A percentile compares a stretch with the other conserved stretches of the same genome.
These are phyloP conservation scores for Reinhardtius hippoglossoides DNA, from an alignment of 2,113 vertebrate species.

Conservation along the genomic window DNA sequence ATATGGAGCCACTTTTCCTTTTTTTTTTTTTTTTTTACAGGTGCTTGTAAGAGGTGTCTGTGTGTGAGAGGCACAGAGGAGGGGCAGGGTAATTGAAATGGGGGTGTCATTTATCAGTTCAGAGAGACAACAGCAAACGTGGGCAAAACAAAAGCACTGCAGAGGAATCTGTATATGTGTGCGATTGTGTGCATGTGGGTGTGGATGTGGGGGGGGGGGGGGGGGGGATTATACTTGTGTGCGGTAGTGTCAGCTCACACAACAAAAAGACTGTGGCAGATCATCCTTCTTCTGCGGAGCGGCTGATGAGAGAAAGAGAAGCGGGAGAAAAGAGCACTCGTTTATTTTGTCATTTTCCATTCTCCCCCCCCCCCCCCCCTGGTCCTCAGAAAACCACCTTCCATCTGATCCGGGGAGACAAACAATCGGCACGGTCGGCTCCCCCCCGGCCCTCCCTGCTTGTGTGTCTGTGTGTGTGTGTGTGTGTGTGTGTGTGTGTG, in stretches of 20 bases:
- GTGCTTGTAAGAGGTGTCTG: conserved; percentile 11
- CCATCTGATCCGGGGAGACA: conserved; percentile 57
- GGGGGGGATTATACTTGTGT: not conserved
- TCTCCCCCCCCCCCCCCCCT: conserved; percentile 16
- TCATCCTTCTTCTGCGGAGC: conserved; percentile 48
- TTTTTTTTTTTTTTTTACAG: not conserved
- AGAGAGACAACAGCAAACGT: conserved; percentile 40
- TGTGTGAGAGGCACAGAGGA: conserved; percentile 28
- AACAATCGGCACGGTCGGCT: conserved; percentile 46
- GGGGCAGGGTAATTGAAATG: conserved; percentile 62
- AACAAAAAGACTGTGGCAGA: conserved; percentile 59
- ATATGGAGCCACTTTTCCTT: conserved; percentile 3
- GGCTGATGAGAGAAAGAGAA: conserved; percentile 45
- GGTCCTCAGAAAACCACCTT: conserved; percentile 20
- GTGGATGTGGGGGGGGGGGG: not conserved
- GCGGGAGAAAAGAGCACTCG: conserved; percentile 53
- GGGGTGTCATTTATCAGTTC: conserved; percentile 59
- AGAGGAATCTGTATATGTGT: conserved; percentile 8
- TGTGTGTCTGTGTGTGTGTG: conserved; percentile 9
- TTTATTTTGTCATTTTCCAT: conserved; percentile 72
- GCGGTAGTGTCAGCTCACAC: conserved; percentile 36
- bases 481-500: not conserved
- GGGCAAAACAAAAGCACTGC: conserved; percentile 14
- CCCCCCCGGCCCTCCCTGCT: conserved; percentile 5
- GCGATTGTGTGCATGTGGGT: conserved; percentile 10